Evolutionary conservation across 2,888 invertebrate species (phyloP).

Genomic region (Drosophila koepferae): DNA sequence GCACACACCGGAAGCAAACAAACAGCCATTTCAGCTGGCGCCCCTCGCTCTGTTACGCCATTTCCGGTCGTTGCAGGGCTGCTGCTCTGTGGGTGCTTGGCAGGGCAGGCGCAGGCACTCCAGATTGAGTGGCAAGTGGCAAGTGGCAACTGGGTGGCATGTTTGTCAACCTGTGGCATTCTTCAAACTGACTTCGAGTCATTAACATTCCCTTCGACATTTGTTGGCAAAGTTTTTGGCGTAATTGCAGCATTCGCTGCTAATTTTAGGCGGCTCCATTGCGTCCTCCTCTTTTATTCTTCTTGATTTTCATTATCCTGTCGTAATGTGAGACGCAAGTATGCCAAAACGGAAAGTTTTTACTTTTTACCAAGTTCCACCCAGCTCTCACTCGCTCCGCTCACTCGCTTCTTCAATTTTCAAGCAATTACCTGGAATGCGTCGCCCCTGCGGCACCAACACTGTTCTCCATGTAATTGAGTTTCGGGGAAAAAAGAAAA

Average conservation of each 20-base stretch:
- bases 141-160: slow-evolving; percentile 21
- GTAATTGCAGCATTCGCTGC: slow-evolving; percentile 74
- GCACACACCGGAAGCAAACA: slow-evolving; percentile 72
- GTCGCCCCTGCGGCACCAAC: slow-evolving; percentile 21
- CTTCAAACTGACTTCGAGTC: slow-evolving; percentile 65
- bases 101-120: slow-evolving; percentile 1
- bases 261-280: slow-evolving; percentile 55
- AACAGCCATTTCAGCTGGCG: slow-evolving; percentile 71
- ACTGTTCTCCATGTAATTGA: slow-evolving; percentile 61
- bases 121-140: slow-evolving; percentile 40
- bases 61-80: slow-evolving; percentile 51
- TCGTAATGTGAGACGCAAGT: slow-evolving; percentile 46
- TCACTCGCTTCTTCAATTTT: slow-evolving; percentile 51
- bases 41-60: slow-evolving; percentile 43
- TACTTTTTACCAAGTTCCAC: slow-evolving; percentile 15
- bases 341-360: slow-evolving; percentile 55
- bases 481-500: slow-evolving; percentile 58
- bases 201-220: slow-evolving; percentile 68
- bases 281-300: slow-evolving; percentile 31
- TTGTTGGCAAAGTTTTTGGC: slow-evolving; percentile 65
- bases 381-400: background rate
- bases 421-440: slow-evolving; percentile 69
- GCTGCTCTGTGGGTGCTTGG: background rate
- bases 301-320: slow-evolving; percentile 67
- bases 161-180: slow-evolving; percentile 65